phyloP scores from a whole-genome alignment of 2,888 invertebrate species.

The Machimus rusticus region DNA sequence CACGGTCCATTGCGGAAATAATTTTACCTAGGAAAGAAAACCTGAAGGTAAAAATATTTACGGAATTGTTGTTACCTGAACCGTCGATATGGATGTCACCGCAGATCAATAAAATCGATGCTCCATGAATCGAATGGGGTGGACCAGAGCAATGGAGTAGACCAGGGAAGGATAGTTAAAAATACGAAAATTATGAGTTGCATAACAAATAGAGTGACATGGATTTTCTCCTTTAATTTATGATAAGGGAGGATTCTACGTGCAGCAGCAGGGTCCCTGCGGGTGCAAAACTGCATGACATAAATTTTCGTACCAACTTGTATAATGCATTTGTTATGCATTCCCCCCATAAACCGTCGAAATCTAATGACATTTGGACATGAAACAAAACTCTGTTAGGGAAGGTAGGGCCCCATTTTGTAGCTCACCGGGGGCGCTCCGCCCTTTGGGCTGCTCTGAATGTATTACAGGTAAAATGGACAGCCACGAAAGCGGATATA shows the following conservation, averaged over 20 bases:
- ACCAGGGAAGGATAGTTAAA: not conserved
- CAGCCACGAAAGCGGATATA: conserved; percentile 11
- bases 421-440: not conserved
- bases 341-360: not conserved
- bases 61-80: not conserved
- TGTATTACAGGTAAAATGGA: conserved; percentile 7
- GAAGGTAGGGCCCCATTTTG: not conserved
- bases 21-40: not conserved
- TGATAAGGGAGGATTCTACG: conserved; percentile 18
- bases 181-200: conserved; percentile 17
- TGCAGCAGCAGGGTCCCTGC: not conserved
- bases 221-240: conserved; percentile 33
- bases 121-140: not conserved
- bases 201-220: conserved; percentile 10
- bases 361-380: conserved; percentile 42
- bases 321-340: conserved; percentile 28
- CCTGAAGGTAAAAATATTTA: not conserved
- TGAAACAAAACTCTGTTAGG: conserved; percentile 16
- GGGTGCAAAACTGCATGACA: conserved; percentile 30
- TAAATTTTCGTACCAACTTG: conserved; percentile 43
- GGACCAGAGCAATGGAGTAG: not conserved
- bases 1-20: not conserved
- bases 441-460: not conserved
- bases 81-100: not conserved
- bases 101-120: conserved; percentile 11